Conservation (phyloP, 2,113 vertebrate species). For the Rhea americana region DNA sequence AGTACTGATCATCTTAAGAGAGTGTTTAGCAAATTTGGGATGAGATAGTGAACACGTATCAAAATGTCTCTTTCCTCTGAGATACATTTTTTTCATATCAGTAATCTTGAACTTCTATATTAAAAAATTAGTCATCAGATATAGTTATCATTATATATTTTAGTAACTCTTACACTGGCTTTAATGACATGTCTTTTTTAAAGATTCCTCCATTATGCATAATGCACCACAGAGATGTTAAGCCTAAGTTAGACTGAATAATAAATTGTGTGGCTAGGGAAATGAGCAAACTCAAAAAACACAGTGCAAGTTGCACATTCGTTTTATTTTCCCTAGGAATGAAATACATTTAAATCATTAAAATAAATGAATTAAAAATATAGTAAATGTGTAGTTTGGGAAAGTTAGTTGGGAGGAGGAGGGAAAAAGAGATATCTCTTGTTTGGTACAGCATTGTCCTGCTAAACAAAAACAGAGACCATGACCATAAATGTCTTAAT, state of each 20-base stretch:
- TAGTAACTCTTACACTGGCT: background rate
- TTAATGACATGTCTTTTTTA: background rate
- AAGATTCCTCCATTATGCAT: background rate
- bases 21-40: background rate
- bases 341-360: background rate
- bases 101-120: background rate
- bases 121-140: background rate
- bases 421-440: background rate
- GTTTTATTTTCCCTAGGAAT: background rate
- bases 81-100: background rate
- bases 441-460: background rate
- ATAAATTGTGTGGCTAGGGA: background rate
- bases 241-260: background rate
- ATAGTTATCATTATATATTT: background rate
- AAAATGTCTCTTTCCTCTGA: background rate
- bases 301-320: background rate
- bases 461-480: background rate
- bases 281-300: background rate
- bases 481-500: slow-evolving; percentile 33
- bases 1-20: background rate
- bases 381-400: background rate
- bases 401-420: background rate
- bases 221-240: background rate
- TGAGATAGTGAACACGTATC: background rate
- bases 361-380: background rate